Percentiles rank a stretch among this genome's conserved stretches.
These are phyloP conservation scores for Theropithecus gelada DNA, from an alignment of 2,113 vertebrate genomes.

Conservation along the genomic window DNA sequence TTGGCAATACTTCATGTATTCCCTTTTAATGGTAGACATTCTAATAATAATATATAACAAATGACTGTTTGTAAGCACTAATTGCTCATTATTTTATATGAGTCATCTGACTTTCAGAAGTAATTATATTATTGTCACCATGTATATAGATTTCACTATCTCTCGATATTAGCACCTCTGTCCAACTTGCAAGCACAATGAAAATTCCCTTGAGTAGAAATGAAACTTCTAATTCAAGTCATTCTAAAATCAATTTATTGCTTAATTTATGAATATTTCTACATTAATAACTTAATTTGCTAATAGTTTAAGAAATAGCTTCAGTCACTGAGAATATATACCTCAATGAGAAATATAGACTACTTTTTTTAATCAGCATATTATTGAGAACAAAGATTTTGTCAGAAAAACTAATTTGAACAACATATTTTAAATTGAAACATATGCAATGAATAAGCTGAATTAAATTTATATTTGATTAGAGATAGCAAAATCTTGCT, in stretches of 20 bases:
- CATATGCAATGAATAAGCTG: background rate
- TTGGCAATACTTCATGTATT: background rate
- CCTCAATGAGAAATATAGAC: background rate
- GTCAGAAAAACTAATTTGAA: background rate
- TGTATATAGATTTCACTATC: background rate
- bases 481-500: background rate
- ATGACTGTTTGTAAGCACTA: background rate
- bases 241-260: background rate
- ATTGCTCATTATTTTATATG: background rate
- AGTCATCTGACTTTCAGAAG: background rate
- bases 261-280: background rate
- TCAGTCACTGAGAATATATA: background rate
- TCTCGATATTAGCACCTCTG: background rate
- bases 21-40: background rate
- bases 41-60: background rate
- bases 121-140: background rate
- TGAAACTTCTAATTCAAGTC: background rate
- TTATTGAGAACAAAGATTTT: background rate
- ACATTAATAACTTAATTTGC: background rate
- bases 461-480: background rate
- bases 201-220: background rate
- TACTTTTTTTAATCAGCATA: background rate
- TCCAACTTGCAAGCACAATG: background rate
- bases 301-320: background rate
- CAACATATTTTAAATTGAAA: background rate